Base-by-base conservation (phyloP, 2,888 invertebrate species). In the Liodrosophila aerea region DNA sequence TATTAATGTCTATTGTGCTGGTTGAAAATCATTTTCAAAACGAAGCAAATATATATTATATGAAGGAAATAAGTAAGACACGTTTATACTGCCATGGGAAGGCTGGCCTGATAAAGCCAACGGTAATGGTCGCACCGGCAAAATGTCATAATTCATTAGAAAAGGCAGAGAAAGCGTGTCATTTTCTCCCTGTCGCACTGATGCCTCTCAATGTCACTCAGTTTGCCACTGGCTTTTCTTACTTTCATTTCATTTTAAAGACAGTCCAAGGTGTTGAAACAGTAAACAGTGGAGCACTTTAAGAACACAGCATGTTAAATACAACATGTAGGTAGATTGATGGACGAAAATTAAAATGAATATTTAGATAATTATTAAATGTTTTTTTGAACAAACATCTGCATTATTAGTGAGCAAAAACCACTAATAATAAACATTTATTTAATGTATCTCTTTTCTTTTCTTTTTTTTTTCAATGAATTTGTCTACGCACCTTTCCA, bases 131-230 rank as follows among this genome's bases (percentile, higher is more conserved):
- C 31, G 39, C 40, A 40, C 31, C 57, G 45, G 64, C 47, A 78
- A 86, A 66, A 76, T 73, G 85, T 81, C 81, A 86, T 85, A 84
- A 86, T 85, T 87, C 88, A 87, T 87, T 83, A 86, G 71, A 74
- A 72, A 53, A 40, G 64, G 58, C 64, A 60, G 63, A 53, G 54
- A 70, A 80, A 69, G 63, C 82, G 71, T 69, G 61, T 73, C 69
- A 68, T 60, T 78, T 58, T 49, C 54, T 46, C 41, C 41, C 41
- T 63, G 59, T 61, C 45, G 45, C 36, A 22, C 36, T 47, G 36
- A 41, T 33, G 27, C 29, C 40, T 11, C 60, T 67, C 52, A 64
- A 59, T 52, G 73, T 68, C 64, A 61, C 39, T 64, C 63, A 45
- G 34, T n/a, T n/a, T n/a, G 9, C 4, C 29, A 9, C 15, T 5